Conservation (phyloP, 2,888 invertebrate genomes). For the Neoascia interrupta region DNA sequence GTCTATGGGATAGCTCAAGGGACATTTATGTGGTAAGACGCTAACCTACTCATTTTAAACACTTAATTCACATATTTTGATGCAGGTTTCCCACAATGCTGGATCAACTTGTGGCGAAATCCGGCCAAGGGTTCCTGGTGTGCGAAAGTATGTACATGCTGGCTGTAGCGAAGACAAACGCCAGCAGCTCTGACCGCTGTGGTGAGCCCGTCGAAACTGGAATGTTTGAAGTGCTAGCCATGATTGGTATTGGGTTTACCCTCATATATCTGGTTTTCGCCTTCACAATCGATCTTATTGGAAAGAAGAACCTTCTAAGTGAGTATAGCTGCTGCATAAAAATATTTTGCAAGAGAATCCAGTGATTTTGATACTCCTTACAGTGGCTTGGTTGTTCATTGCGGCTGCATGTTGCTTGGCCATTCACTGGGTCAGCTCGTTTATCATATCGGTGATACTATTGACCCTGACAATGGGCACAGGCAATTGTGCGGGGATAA, state of each 20-base stretch:
- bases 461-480: slow-evolving; percentile 81
- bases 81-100: slow-evolving; percentile 78
- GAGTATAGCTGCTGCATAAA: slow-evolving; percentile 70
- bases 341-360: not conserved
- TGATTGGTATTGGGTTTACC: slow-evolving; percentile 84
- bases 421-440: slow-evolving; percentile 82
- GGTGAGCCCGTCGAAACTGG: slow-evolving; percentile 82
- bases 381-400: slow-evolving; percentile 77
- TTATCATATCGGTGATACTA: slow-evolving; percentile 82
- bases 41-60: not conserved
- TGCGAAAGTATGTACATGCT: slow-evolving; percentile 70
- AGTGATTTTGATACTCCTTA: slow-evolving; percentile 6
- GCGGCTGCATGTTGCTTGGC: slow-evolving; percentile 82
- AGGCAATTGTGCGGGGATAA: slow-evolving; percentile 82
- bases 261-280: slow-evolving; percentile 84
- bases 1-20: slow-evolving; percentile 76
- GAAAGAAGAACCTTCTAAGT: slow-evolving; percentile 83
- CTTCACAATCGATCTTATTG: slow-evolving; percentile 81
- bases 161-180: not conserved
- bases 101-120: slow-evolving; percentile 75
- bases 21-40: slow-evolving; percentile 76
- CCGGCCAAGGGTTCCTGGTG: slow-evolving; percentile 75
- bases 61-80: no score
- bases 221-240: slow-evolving; percentile 85
- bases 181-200: slow-evolving; percentile 76